Base-by-base conservation (phyloP, 2,113 vertebrate genomes). In the Suncus etruscus region DNA sequence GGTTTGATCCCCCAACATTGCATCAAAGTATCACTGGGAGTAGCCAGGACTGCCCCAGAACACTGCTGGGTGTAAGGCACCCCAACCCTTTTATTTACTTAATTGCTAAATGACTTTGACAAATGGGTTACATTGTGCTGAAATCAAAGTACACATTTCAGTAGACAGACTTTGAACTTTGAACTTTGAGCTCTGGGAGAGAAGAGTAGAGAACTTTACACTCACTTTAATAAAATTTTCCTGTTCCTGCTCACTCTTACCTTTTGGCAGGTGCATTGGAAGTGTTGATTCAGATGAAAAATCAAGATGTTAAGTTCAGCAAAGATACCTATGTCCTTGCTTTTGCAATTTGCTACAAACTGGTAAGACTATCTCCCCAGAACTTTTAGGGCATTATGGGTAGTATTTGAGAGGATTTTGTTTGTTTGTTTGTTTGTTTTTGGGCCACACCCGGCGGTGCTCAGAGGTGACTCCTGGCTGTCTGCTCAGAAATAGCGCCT, bases 341-440 rank as follows among this genome's bases (percentile, higher is more conserved):
- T 32, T 97, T 96, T 96, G 99, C 97, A 48, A 97, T 97, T 96
- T 99, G 98, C 97, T 99, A 99, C 97, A 99, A 99, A 97, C 83
- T 99, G 98, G 99, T 99, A 98, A 98, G 96, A 83, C 68, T 86
- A 31, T 91, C 68, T 69, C n/a, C 1, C n/a, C 66, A 93, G 88
- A 50, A 58, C 2, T 47, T 48, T 65, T 54, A 66, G 77, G 83
- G 72, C 77, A 15, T 83, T 72, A 25, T 88, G 77, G 61, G 10
- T 86, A 84, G 47, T 89, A 18, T 88, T 75, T 58, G 14, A 48
- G 31, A 95, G 11, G 27, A 70, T 1, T 65, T 0, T 83, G 72
- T 11, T 3, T 74, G 54, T 50, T 25, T 66, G 50, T 12, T 51
- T 51, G 8, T 51, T 51, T 51, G 50, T 51, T 51, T 51, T 51